Evolutionary conservation across 2,113 vertebrate species (phyloP).

Genomic region (Arizona elegans): DNA sequence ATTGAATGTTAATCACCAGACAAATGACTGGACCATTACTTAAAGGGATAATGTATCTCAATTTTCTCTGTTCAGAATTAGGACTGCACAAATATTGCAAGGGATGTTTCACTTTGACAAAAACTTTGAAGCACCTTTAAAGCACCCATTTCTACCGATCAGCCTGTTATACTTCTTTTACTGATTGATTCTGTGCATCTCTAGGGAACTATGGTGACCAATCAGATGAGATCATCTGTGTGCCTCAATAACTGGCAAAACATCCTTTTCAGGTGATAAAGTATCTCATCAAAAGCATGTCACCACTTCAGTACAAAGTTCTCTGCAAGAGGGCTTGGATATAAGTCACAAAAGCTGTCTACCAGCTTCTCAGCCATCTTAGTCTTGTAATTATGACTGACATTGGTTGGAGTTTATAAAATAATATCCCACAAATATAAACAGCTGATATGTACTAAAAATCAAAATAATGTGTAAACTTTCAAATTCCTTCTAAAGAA

Average conservation of each 20-base stretch:
- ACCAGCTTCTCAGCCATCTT: background rate
- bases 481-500: background rate
- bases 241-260: background rate
- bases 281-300: background rate
- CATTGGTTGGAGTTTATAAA: background rate
- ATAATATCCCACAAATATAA: background rate
- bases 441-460: background rate
- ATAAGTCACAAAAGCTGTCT: background rate
- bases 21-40: conserved; percentile 41
- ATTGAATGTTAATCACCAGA: conserved; percentile 50
- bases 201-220: background rate
- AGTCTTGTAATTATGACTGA: background rate
- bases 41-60: conserved; percentile 14
- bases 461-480: background rate
- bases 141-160: background rate
- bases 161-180: background rate
- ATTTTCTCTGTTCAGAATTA: background rate
- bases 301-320: background rate
- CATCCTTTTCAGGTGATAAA: background rate
- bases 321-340: background rate
- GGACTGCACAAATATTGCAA: background rate
- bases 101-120: background rate
- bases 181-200: background rate
- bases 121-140: background rate
- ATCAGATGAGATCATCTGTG: background rate